Evolutionary conservation across 2,888 invertebrate genomes (phyloP).

Genomic region (Lomographa bimaculata): DNA sequence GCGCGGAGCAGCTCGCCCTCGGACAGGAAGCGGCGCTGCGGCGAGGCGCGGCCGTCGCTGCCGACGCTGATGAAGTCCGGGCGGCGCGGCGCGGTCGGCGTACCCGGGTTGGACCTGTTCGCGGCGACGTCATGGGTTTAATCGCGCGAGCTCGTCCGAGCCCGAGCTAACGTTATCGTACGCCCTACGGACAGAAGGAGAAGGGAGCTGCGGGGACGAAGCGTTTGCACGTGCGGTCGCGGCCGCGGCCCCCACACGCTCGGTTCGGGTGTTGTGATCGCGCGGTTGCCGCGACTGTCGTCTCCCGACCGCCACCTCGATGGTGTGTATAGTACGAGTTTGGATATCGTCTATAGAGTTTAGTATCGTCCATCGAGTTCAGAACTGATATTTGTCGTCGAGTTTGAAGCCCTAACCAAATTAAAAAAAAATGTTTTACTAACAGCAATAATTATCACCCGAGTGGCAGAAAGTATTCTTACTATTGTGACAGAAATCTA

Average conservation of each 20-base stretch:
- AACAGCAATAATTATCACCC: too few relatives aligned
- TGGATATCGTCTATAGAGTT: too few relatives aligned
- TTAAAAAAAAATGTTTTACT: too few relatives aligned
- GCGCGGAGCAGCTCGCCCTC: conserved; percentile 92
- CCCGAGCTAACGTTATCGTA: conserved; percentile 81
- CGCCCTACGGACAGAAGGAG: conserved; percentile 83
- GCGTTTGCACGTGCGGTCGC: conserved; percentile 72
- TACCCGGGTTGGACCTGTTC: conserved; percentile 95
- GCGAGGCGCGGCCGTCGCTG: conserved; percentile 85
- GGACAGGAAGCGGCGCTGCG: conserved; percentile 90
- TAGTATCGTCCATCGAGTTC: too few relatives aligned
- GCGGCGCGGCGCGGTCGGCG: conserved; percentile 94
- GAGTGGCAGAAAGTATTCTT: too few relatives aligned
- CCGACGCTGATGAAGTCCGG: conserved; percentile 94
- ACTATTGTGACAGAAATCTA: too few relatives aligned
- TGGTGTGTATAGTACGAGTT: too few relatives aligned
- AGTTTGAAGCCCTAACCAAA: too few relatives aligned
- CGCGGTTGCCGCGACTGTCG: not conserved
- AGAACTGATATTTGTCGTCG: too few relatives aligned
- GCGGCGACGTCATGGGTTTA: conserved; percentile 80
- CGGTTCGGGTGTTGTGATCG: conserved; percentile 15
- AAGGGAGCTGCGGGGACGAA: conserved; percentile 82
- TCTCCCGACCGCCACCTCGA: conserved; percentile 9
- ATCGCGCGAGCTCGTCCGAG: conserved; percentile 82
- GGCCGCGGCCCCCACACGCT: too few relatives aligned